Evolutionary conservation across 2,113 vertebrate genomes (phyloP), one percentile per base, ranked within the genome.

Genomic region (Ochotona princeps): DNA sequence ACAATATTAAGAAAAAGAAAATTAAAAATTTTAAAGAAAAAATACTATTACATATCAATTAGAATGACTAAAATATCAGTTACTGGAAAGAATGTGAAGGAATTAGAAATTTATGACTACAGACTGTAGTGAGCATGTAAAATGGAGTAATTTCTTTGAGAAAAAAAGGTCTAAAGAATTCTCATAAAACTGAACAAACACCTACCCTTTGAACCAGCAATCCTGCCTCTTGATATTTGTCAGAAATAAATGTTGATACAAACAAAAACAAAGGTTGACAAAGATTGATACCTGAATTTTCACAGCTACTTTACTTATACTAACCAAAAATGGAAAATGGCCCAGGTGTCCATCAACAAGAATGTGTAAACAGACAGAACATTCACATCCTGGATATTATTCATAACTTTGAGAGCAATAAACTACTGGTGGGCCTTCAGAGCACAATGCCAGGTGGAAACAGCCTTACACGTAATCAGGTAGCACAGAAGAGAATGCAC

Each of bases 251-350:
- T 88, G 69, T 44, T 44, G 38, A 44, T 44, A 44, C 38, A 44
- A 44, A 44, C 38, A 44, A 94, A 81, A 85, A 72, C 76, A 63
- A 21, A 13, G 61, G 57, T 74, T 35, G 7, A 65, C 38, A 82
- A 93, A 85, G 21, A 91, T 21, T 81, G 63, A 3, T 63, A 80
- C 13, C 87, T 80, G 66, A 92, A 84, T 81, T 7, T 87, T 92
- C 49, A 74, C 18, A 61, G 54, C 13, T 9, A 80, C 21, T 92
- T 96, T 80, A 78, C 83, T 83, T 23, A 92, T 83, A 78, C 76
- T 76, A 78, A 25, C 4, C 57, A 0, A 32, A 86, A 86, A 69
- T 57, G 65, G 51, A 66, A 91, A 84, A 83, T 54, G 94, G 25
- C 35, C 57, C 44, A 85, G 4, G 7, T 57, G 51, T 69, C 38